A percentile compares a stretch with the other conserved stretches of the same genome.
These are phyloP conservation scores for Petrocephalus zakoni DNA, from an alignment of 2,113 vertebrate genomes.

Conservation along the genomic window DNA sequence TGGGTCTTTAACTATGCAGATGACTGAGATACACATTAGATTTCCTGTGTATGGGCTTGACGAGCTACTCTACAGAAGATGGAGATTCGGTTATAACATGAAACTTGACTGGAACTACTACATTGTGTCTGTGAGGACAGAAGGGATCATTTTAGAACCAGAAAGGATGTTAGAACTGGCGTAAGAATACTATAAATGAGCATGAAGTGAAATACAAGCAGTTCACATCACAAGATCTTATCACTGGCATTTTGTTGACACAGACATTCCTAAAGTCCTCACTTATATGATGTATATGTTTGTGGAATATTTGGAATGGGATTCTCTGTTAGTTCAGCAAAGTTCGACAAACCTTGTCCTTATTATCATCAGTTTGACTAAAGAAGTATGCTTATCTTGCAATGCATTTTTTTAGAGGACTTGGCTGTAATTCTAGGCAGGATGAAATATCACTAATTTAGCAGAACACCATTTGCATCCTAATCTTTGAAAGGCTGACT, in stretches of 20 bases:
- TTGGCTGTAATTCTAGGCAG: not conserved
- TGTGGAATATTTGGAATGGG: not conserved
- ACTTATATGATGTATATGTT: not conserved
- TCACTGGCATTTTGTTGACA: not conserved
- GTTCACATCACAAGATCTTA: not conserved
- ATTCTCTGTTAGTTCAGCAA: not conserved
- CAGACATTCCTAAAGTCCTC: not conserved
- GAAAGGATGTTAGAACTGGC: not conserved
- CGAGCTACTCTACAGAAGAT: no score
- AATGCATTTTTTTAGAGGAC: not conserved
- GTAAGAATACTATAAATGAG: not conserved
- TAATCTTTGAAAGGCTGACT: not conserved
- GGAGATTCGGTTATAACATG: not conserved
- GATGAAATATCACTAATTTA: not conserved
- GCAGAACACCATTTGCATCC: not conserved
- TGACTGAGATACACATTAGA: not conserved
- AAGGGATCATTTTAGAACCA: not conserved
- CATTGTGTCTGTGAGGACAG: not conserved
- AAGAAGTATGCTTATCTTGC: conserved; percentile 4
- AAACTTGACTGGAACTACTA: not conserved
- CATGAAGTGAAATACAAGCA: not conserved
- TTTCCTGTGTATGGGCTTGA: not conserved
- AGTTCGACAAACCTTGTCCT: not conserved
- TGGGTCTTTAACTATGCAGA: not conserved
- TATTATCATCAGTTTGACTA: not conserved